These are phyloP conservation scores for Boleophthalmus pectinirostris DNA, from an alignment of 2,113 vertebrate species.

Conservation along the genomic window DNA sequence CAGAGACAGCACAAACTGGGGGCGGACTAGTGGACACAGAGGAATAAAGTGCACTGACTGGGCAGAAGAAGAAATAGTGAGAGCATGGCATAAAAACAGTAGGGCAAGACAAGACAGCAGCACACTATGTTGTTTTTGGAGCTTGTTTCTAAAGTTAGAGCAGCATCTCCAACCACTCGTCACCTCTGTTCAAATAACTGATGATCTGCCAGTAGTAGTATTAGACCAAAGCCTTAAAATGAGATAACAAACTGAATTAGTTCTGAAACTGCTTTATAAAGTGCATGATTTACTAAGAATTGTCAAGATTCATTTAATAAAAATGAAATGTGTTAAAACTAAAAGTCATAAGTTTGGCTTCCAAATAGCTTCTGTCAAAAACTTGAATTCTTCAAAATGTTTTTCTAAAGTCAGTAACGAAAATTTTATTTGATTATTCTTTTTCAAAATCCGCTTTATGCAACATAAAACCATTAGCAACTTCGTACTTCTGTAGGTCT, in stretches of 20 bases:
- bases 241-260: background rate
- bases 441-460: too few species aligned
- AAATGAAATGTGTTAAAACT: background rate
- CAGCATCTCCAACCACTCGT: background rate
- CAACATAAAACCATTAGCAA: too few species aligned
- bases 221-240: background rate
- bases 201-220: background rate
- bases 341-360: background rate
- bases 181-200: background rate
- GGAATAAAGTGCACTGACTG: slow-evolving; percentile 19
- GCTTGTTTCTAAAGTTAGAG: slow-evolving; percentile 8
- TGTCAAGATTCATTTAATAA: background rate
- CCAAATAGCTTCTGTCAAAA: background rate
- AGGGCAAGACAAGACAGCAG: slow-evolving; percentile 45
- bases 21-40: slow-evolving; percentile 17
- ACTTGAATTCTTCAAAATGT: background rate
- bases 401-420: background rate
- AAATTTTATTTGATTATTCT: background rate
- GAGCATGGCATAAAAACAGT: slow-evolving; percentile 16
- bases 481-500: background rate
- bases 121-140: background rate
- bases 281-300: background rate
- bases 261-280: background rate
- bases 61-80: background rate
- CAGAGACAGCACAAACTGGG: slow-evolving; percentile 19